These are phyloP conservation scores for Hoplodrina blanda DNA, from an alignment of 2,888 invertebrate genomes.

Conservation along the genomic window DNA sequence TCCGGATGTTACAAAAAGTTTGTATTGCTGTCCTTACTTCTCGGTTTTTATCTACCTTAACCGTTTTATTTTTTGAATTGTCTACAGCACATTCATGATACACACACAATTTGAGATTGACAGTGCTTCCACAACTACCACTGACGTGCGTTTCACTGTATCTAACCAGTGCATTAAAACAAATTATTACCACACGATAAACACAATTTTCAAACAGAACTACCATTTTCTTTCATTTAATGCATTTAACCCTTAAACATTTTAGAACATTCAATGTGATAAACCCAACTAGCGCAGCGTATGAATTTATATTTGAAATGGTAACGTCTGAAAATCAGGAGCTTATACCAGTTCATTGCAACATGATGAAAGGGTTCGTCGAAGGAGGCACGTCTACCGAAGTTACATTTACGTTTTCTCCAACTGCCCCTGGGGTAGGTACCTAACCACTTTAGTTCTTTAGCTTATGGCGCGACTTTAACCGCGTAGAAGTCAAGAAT, in stretches of 20 bases:
- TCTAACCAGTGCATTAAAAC: neutral
- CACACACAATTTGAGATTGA: neutral
- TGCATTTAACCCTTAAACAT: conserved; percentile 33
- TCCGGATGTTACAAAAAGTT: conserved; percentile 90
- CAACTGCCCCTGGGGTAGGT: conserved; percentile 91
- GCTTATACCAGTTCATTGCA: conserved; percentile 91
- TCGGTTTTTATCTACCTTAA: neutral
- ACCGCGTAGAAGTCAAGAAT: too few relatives aligned
- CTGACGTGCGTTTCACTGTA: neutral
- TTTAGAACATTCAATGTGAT: conserved; percentile 91
- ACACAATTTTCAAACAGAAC: neutral
- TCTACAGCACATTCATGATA: neutral
- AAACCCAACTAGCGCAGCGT: conserved; percentile 92
- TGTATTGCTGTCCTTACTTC: conserved; percentile 38
- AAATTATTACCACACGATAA: neutral
- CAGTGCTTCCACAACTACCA: neutral
- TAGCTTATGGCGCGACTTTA: too few relatives aligned
- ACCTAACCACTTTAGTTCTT: conserved; percentile 24
- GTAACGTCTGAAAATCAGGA: conserved; percentile 82
- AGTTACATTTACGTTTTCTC: conserved; percentile 92
- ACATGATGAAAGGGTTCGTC: conserved; percentile 90
- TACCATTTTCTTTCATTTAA: neutral
- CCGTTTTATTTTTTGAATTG: too few relatives aligned
- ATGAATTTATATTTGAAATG: conserved; percentile 91
- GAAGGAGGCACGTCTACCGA: conserved; percentile 90